Percentiles rank a stretch among this genome's conserved stretches.
phyloP scores from a whole-genome alignment of 2,888 invertebrate species.

The Acronicta psi region DNA sequence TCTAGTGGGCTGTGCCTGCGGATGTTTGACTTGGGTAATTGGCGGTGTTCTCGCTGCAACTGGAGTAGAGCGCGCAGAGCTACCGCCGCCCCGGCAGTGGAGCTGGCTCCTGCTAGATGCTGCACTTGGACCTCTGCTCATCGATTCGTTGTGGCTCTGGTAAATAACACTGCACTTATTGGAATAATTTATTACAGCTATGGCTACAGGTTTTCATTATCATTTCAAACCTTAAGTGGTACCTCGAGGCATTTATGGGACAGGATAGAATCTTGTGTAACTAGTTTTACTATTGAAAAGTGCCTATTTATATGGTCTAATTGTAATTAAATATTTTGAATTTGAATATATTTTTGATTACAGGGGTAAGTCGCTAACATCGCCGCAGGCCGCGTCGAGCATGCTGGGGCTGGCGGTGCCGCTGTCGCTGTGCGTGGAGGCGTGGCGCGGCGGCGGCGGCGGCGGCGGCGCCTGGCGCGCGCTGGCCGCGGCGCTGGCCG shows the following conservation, averaged over 20 bases:
- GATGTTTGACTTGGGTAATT: conserved; percentile 96
- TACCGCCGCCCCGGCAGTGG: conserved; percentile 95
- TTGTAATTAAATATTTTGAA: too few relatives aligned
- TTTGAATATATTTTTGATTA: too few relatives aligned
- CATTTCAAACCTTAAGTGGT: too few relatives aligned
- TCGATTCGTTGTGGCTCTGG: conserved; percentile 97
- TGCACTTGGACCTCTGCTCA: conserved; percentile 96
- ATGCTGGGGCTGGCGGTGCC: conserved; percentile 96
- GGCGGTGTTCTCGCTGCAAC: conserved; percentile 96
- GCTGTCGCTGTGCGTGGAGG: conserved; percentile 95
- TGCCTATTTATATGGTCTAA: too few relatives aligned
- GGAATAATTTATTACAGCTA: too few relatives aligned
- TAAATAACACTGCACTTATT: conserved; percentile 70
- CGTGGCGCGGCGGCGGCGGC: conserved; percentile 80
- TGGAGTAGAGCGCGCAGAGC: conserved; percentile 94
- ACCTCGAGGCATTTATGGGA: too few relatives aligned
- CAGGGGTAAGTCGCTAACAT: conserved; percentile 98
- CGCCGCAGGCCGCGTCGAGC: conserved; percentile 95
- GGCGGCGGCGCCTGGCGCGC: conserved; percentile 54
- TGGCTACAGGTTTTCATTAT: too few relatives aligned
- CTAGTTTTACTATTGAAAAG: too few relatives aligned
- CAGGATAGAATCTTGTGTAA: too few relatives aligned
- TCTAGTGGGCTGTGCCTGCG: conserved; percentile 97
- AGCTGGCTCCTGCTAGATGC: conserved; percentile 93
- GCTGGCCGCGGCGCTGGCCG: conserved; percentile 64